Percentiles rank a stretch among this genome's conserved stretches.
Conservation (phyloP, 1,140 invertebrate genomes). For the Doryteuthis pealeii region DNA sequence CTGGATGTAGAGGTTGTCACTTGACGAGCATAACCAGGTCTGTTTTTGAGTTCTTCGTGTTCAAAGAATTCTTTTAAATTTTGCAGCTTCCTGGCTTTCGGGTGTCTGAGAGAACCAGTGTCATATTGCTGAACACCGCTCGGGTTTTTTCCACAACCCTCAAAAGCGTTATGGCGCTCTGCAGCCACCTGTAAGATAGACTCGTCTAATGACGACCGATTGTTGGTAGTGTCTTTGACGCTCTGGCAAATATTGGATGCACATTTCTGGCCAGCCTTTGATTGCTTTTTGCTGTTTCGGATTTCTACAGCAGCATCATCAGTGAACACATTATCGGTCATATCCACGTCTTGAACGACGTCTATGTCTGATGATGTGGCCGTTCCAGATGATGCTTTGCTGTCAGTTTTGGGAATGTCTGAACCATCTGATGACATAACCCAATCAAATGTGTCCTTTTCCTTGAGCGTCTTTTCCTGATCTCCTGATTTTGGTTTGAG, state of each 20-base stretch:
- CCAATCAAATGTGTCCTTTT: not conserved
- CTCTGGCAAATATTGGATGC: not conserved
- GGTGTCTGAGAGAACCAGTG: slow-evolving; percentile 39
- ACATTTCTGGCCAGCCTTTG: not conserved
- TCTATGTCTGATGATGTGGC: not conserved
- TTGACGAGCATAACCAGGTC: not conserved
- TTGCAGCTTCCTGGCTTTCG: slow-evolving; percentile 45
- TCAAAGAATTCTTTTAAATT: slow-evolving; percentile 50
- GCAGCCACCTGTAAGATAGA: slow-evolving; percentile 42
- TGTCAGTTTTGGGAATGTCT: not conserved
- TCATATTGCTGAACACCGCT: slow-evolving; percentile 19
- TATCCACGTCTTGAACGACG: not conserved
- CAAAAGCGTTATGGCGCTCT: slow-evolving; percentile 40
- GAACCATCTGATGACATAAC: not conserved
- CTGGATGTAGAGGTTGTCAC: not conserved
- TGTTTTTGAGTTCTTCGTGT: slow-evolving; percentile 18
- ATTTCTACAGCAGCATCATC: not conserved
- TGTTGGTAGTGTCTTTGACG: slow-evolving; percentile 5
- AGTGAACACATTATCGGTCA: not conserved
- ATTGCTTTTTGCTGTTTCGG: not conserved
- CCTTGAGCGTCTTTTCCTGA: not conserved
- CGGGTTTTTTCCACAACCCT: not conserved
- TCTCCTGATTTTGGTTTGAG: not conserved
- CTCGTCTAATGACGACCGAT: slow-evolving; percentile 46
- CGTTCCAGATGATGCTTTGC: not conserved